Conservation (phyloP, 2,888 invertebrate genomes). For the Eupithecia tripunctaria region DNA sequence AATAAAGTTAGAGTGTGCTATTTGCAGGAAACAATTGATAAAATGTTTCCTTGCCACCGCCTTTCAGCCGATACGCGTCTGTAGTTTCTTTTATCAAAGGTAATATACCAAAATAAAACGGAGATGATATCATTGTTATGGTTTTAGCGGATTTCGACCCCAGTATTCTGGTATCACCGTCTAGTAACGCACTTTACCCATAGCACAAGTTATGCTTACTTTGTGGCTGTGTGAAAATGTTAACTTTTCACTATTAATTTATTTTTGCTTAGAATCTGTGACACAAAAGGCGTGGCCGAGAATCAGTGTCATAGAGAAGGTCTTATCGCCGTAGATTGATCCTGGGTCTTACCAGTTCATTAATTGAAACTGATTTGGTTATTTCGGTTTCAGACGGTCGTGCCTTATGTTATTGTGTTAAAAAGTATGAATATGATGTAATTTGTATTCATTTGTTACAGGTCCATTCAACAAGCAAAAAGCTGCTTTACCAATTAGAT, state of each 20-base stretch:
- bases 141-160: too few relatives aligned
- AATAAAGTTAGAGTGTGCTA: too few relatives aligned
- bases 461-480: conserved; percentile 98
- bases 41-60: too few relatives aligned
- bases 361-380: background rate
- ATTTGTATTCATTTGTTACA: conserved; percentile 65
- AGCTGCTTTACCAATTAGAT: conserved; percentile 96
- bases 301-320: background rate
- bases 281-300: background rate
- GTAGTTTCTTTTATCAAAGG: too few relatives aligned
- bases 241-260: background rate
- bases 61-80: too few relatives aligned
- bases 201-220: background rate
- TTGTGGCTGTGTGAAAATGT: background rate
- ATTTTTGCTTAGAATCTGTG: background rate
- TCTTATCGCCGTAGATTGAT: background rate
- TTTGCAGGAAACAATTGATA: too few relatives aligned
- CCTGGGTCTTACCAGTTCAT: background rate
- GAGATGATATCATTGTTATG: too few relatives aligned
- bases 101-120: too few relatives aligned
- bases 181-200: background rate
- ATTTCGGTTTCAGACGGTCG: background rate
- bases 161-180: background rate
- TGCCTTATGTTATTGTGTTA: background rate
- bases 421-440: background rate